Evolutionary conservation across 2,888 invertebrate genomes (phyloP).

Genomic region (Pemphredon lugubris): DNA sequence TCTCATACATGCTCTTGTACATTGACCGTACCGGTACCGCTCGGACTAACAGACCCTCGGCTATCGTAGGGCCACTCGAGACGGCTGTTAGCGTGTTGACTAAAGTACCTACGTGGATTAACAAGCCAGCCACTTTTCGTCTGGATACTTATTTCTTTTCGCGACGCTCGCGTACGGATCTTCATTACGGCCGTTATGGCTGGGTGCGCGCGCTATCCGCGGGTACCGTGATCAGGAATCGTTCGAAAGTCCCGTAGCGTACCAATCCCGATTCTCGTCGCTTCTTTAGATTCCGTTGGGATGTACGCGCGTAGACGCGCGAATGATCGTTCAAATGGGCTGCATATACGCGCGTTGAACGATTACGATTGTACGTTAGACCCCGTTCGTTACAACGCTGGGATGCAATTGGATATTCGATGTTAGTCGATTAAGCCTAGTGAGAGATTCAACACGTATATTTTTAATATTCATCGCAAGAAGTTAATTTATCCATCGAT

Average conservation of each 20-base stretch:
- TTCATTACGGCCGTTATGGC: slow-evolving; percentile 47
- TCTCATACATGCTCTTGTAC: slow-evolving; percentile 35
- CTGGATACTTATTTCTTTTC: slow-evolving; percentile 54
- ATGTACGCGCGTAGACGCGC: no score
- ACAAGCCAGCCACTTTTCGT: slow-evolving; percentile 69
- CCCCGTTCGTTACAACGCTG: no score
- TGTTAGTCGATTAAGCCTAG: no score
- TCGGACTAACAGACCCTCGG: slow-evolving; percentile 58
- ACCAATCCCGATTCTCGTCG: no score
- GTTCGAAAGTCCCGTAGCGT: slow-evolving; percentile 1
- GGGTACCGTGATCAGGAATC: slow-evolving; percentile 19
- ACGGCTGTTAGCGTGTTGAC: slow-evolving; percentile 74
- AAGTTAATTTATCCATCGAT: no score
- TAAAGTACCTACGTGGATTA: slow-evolving; percentile 73
- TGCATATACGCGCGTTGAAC: no score
- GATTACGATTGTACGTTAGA: no score
- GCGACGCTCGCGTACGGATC: slow-evolving; percentile 39
- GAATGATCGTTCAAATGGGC: no score
- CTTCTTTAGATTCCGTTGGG: no score
- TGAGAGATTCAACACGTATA: no score
- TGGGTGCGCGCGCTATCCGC: slow-evolving; percentile 1
- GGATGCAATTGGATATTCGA: no score
- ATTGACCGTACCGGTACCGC: slow-evolving; percentile 30
- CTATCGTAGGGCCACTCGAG: slow-evolving; percentile 73
- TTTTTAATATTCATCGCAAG: no score